Evolutionary conservation across 2,888 invertebrate genomes (phyloP).

Genomic region (Eurytoma adleriae): DNA sequence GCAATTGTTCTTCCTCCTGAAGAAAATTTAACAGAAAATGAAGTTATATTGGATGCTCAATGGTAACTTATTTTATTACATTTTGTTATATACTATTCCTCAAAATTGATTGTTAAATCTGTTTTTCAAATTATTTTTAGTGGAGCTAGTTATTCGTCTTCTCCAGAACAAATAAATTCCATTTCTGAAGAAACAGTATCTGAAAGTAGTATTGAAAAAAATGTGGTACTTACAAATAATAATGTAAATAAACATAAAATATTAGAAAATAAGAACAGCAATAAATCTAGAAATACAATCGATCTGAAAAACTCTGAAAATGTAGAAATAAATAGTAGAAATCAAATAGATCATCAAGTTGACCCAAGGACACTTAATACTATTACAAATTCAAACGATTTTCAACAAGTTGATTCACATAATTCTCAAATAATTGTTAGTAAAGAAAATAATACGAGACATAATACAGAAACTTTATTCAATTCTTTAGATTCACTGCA

Average conservation of each 20-base stretch:
- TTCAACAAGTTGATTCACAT: constrained; percentile 15
- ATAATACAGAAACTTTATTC: background rate
- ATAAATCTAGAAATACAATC: background rate
- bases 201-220: constrained; percentile 1
- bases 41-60: constrained; percentile 18
- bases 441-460: constrained; percentile 12
- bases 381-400: background rate
- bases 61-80: constrained; percentile 17
- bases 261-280: background rate
- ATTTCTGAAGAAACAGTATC: constrained; percentile 1
- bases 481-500: constrained; percentile 36
- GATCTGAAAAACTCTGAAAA: background rate
- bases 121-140: constrained; percentile 1
- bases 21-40: constrained; percentile 31
- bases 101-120: constrained; percentile 1
- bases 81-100: background rate
- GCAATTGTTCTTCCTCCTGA: constrained; percentile 11
- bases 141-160: background rate
- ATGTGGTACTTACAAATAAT: background rate
- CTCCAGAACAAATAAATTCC: constrained; percentile 14
- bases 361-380: background rate
- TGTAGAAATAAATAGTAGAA: background rate
- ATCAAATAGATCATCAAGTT: background rate
- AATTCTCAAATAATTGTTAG: background rate
- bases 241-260: background rate